Percentiles rank a stretch among this genome's conserved stretches.
These are phyloP conservation scores for Orthosia cruda DNA, from an alignment of 2,888 invertebrate species.

Conservation along the genomic window DNA sequence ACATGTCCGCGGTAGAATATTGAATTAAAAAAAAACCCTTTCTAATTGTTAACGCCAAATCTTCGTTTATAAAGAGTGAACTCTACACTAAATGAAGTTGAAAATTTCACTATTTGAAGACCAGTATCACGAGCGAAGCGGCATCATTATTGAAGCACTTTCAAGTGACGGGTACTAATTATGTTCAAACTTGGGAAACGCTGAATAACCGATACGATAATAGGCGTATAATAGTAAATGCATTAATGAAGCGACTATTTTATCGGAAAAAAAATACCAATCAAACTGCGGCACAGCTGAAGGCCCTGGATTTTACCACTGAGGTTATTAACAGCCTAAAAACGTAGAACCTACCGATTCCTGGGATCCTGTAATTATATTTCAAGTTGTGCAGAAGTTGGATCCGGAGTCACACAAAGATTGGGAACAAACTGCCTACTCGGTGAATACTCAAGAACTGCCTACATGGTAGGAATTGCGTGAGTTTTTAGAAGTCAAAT, in stretches of 20 bases:
- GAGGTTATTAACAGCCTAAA: slow-evolving; percentile 21
- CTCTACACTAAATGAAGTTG: too few species aligned
- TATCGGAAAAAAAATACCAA: slow-evolving; percentile 7
- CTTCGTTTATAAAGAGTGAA: too few species aligned
- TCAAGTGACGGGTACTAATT: too few species aligned
- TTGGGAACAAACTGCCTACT: slow-evolving; percentile 20
- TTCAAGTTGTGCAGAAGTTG: slow-evolving; percentile 32
- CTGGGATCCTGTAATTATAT: slow-evolving; percentile 35
- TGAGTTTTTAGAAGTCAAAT: slow-evolving; percentile 1
- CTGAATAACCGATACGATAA: too few species aligned
- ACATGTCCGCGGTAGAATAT: too few species aligned
- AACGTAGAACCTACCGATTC: slow-evolving; percentile 13
- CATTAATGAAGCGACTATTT: slow-evolving; percentile 18
- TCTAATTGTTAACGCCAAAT: too few species aligned
- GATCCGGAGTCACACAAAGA: slow-evolving; percentile 35
- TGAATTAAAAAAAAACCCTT: too few species aligned
- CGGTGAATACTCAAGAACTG: neutral
- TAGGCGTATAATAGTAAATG: too few species aligned
- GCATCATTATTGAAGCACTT: too few species aligned
- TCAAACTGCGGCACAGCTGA: slow-evolving; percentile 8
- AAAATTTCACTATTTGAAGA: too few species aligned
- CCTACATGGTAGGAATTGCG: slow-evolving; percentile 13
- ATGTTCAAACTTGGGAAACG: too few species aligned
- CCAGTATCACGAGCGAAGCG: too few species aligned
- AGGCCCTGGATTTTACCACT: slow-evolving; percentile 5